Conservation (phyloP, 2,797 vertebrate species). For the Chelidonichthys spinosus region DNA sequence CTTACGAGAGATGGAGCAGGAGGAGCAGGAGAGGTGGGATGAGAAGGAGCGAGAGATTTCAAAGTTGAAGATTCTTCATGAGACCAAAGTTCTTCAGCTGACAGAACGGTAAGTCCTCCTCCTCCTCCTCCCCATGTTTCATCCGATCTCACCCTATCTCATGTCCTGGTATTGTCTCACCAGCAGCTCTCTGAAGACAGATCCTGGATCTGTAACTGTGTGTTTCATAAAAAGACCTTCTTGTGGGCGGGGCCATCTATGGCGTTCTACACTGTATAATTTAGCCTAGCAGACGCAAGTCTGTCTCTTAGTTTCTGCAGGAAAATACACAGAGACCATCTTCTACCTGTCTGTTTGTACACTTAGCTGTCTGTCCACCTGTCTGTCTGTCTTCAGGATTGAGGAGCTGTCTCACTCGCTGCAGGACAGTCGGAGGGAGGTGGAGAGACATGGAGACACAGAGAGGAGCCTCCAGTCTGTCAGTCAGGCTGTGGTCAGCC, state of each 20-base stretch:
- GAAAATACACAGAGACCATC: too few relatives aligned
- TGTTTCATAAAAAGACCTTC: too few relatives aligned
- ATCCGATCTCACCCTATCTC: too few relatives aligned
- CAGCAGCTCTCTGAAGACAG: too few relatives aligned
- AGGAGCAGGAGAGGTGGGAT: constrained; percentile 8
- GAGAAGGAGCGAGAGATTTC: constrained; percentile 56
- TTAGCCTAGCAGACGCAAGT: too few relatives aligned
- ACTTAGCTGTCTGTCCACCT: background rate
- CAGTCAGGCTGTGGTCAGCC: constrained; percentile 64
- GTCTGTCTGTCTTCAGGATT: constrained; percentile 73
- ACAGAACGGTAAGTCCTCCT: constrained; percentile 77
- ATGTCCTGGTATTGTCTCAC: too few relatives aligned
- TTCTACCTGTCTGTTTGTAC: background rate
- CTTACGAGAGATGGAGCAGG: constrained; percentile 69
- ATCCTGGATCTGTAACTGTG: too few relatives aligned
- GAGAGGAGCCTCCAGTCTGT: constrained; percentile 72
- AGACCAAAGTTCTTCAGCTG: constrained; percentile 74
- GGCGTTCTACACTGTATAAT: too few relatives aligned
- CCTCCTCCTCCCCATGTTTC: too few relatives aligned
- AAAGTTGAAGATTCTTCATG: constrained; percentile 56
- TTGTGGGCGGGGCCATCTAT: too few relatives aligned
- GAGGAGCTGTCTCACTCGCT: constrained; percentile 83
- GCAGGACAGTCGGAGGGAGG: constrained; percentile 77
- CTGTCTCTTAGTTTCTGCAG: too few relatives aligned
- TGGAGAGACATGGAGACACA: constrained; percentile 80